A percentile compares a stretch with the other conserved stretches of the same genome.
Conservation (phyloP, 1,140 invertebrate genomes). For the Delia radicum region DNA sequence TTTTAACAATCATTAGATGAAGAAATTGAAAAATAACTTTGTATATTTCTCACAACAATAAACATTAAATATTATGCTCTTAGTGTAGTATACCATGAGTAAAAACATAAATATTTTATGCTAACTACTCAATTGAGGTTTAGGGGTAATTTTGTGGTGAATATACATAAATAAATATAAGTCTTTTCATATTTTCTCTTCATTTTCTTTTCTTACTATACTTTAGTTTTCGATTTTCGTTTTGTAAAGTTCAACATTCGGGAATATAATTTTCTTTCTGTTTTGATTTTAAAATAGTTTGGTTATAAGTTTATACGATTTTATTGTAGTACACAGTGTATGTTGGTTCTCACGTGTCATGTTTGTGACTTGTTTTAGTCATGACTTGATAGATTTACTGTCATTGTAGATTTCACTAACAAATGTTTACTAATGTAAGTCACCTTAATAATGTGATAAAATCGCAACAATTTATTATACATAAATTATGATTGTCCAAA, state of each 20-base stretch:
- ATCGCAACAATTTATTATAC: background rate
- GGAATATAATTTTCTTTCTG: background rate
- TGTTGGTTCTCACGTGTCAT: slow-evolving; percentile 15
- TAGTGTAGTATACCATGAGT: too few species aligned
- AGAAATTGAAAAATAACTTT: too few species aligned
- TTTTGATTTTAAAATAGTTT: too few species aligned
- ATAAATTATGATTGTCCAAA: background rate
- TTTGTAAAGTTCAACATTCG: background rate
- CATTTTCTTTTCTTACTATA: background rate
- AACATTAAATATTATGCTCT: too few species aligned
- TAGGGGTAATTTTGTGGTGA: background rate
- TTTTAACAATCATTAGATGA: too few species aligned
- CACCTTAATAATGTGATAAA: background rate
- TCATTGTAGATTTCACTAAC: slow-evolving; percentile 6
- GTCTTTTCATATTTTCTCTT: background rate
- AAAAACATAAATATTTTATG: too few species aligned
- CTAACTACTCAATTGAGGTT: background rate
- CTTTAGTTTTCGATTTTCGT: background rate
- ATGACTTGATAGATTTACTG: slow-evolving; percentile 23
- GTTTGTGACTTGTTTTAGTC: slow-evolving; percentile 22
- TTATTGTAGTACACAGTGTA: background rate
- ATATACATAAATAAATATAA: background rate
- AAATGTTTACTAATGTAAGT: slow-evolving; percentile 11
- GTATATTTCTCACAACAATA: too few species aligned
- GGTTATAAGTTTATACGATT: background rate